Evolutionary conservation across 2,113 vertebrate genomes (phyloP), one percentile per base, ranked within the genome.

Genomic region (Spilogale gracilis): DNA sequence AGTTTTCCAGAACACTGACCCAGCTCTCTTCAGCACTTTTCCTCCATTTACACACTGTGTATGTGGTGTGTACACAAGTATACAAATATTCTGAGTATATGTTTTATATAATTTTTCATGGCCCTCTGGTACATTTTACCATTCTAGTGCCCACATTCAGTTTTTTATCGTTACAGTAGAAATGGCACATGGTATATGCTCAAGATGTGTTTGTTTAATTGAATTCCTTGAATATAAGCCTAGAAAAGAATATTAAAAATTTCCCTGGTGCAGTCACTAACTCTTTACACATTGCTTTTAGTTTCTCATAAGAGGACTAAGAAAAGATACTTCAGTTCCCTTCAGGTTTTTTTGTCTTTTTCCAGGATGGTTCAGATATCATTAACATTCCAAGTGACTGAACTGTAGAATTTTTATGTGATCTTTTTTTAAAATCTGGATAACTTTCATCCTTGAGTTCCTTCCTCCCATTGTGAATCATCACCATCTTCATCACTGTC

Each of bases 391-490:
- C 7, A 91, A 69, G 18, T 60, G 76, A 63, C 21, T 50, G 74
- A 65, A 91, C 25, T 78, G 80, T 7, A 56, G 23, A 56, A 67
- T 48, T 92, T 94, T 95, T 25, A 81, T 81, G 54, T 61, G 69
- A 79, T 79, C 38, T 87, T 86, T 89, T 91, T 30, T 9, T 1
- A 56, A 81, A 81, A 50, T 79, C 73, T 83, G 54, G 21, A 12
- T 63, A 60, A 58, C 65, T 83, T 94, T 86, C 76, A 81, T 76
- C 73, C 71, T 95, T 96, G 83, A 65, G 45, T 80, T 95, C 32
- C 30, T 93, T 58, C 83, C 25, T 85, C 23, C 83, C 20, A 83
- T 80, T 94, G 89, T 97, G 81, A 96, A 63, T 94, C n/a, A 87
- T 54, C 52, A 76, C 78, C 52, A 12, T 91, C 32, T 96, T 97